These are phyloP conservation scores for Thaumetopoea pityocampa DNA, from an alignment of 1,140 invertebrate genomes.

Conservation along the genomic window DNA sequence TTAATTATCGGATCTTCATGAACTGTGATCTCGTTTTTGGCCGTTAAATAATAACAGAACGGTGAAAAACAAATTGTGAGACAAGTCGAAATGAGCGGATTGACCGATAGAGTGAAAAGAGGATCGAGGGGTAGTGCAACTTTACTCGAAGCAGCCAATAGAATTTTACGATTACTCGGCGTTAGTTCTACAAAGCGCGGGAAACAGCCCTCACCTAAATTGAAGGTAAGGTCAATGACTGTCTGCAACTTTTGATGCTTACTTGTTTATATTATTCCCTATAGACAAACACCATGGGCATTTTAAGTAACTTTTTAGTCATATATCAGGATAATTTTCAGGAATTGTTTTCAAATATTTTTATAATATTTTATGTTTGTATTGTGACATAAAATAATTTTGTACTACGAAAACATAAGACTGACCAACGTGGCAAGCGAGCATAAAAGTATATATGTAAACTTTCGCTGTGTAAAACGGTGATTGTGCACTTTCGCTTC, in stretches of 20 bases:
- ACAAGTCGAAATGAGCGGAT: conserved; percentile 72
- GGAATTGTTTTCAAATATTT: too few relatives aligned
- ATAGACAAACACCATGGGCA: too few relatives aligned
- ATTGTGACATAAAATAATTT: too few relatives aligned
- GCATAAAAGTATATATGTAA: conserved; percentile 26
- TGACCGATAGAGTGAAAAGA: conserved; percentile 73
- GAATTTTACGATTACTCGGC: conserved; percentile 72
- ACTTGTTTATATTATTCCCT: conserved; percentile 10
- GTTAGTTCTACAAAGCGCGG: conserved; percentile 72
- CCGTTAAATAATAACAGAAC: conserved; percentile 58
- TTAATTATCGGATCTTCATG: conserved; percentile 48
- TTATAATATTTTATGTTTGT: too few relatives aligned
- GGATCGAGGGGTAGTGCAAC: conserved; percentile 75
- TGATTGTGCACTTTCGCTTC: conserved; percentile 54
- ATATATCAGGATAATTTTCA: too few relatives aligned
- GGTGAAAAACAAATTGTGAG: conserved; percentile 53
- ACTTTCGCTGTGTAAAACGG: conserved; percentile 50
- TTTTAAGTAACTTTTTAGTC: too few relatives aligned
- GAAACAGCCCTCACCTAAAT: conserved; percentile 69
- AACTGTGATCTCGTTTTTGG: conserved; percentile 63
- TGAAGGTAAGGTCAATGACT: conserved; percentile 68
- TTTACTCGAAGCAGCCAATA: conserved; percentile 73
- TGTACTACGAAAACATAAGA: too few relatives aligned
- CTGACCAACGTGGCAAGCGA: neutral
- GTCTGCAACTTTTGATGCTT: conserved; percentile 12